These are phyloP conservation scores for Leptinotarsa defecta DNA, from an alignment of 1,140 invertebrate genomes.

Conservation along the genomic window DNA sequence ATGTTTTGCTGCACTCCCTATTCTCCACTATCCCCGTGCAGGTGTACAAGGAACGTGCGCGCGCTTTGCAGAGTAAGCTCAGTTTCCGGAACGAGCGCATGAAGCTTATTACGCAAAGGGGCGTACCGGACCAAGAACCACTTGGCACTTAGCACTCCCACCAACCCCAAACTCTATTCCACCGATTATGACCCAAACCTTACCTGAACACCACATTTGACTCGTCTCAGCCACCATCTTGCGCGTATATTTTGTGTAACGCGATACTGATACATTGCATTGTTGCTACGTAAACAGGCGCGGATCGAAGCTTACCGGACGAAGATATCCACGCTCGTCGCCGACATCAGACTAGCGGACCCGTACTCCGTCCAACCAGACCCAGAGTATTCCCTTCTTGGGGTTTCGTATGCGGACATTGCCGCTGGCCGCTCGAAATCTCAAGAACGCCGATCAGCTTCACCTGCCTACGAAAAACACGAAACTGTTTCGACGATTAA, in stretches of 20 bases:
- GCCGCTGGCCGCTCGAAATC: conserved; percentile 47
- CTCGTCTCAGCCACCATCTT: conserved; percentile 52
- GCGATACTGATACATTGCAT: conserved; percentile 53
- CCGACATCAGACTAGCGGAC: conserved; percentile 73
- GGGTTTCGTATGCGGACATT: conserved; percentile 60
- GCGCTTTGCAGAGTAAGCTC: conserved; percentile 85
- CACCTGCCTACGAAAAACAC: conserved; percentile 27
- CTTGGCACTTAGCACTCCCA: conserved; percentile 62
- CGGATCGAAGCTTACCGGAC: conserved; percentile 67
- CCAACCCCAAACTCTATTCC: conserved; percentile 29
- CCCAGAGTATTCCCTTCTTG: conserved; percentile 52
- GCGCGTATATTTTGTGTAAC: conserved; percentile 36
- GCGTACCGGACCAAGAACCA: conserved; percentile 77
- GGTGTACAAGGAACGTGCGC: conserved; percentile 83
- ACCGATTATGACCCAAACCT: conserved; percentile 33
- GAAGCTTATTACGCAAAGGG: conserved; percentile 82
- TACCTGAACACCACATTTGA: conserved; percentile 25
- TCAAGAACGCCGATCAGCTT: conserved; percentile 39
- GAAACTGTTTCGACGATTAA: conserved; percentile 18
- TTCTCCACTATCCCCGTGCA: conserved; percentile 58
- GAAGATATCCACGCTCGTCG: conserved; percentile 69
- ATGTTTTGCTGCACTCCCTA: conserved; percentile 66
- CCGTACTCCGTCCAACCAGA: conserved; percentile 66
- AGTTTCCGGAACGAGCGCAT: conserved; percentile 83
- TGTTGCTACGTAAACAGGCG: conserved; percentile 71